A percentile compares a stretch with the other conserved stretches of the same genome.
Evolutionary conservation across 2,797 vertebrate species (phyloP).

Genomic region (Gobionotothen gibberifrons): DNA sequence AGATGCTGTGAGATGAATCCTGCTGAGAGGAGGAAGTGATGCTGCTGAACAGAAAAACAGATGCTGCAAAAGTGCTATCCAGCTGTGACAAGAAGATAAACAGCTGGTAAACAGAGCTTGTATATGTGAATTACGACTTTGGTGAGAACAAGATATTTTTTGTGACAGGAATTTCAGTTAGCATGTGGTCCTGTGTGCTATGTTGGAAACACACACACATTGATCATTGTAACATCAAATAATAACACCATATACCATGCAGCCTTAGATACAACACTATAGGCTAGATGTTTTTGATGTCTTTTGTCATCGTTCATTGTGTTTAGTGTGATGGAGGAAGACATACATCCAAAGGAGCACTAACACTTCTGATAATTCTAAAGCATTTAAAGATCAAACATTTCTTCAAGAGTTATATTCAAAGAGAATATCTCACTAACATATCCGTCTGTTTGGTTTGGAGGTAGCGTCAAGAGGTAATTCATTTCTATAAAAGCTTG

Average conservation of each 20-base stretch:
- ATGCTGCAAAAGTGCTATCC: constrained; percentile 18
- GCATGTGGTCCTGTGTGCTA: neutral
- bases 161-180: neutral
- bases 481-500: no score
- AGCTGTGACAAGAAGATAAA: constrained; percentile 24
- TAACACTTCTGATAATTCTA: no score
- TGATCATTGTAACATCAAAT: neutral
- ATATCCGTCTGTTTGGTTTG: no score
- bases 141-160: neutral
- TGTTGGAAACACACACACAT: neutral
- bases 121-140: neutral
- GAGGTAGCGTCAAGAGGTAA: no score
- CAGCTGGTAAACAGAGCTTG: neutral
- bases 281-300: no score
- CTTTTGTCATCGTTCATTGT: no score
- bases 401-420: no score
- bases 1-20: constrained; percentile 22
- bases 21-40: constrained; percentile 25
- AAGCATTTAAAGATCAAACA: no score
- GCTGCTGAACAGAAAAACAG: constrained; percentile 29
- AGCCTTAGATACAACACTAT: no score
- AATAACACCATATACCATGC: neutral
- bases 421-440: no score
- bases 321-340: no score
- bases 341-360: no score